A percentile compares a stretch with the other conserved stretches of the same genome.
Conservation (phyloP, 2,113 vertebrate genomes). For the Eublepharis macularius region DNA sequence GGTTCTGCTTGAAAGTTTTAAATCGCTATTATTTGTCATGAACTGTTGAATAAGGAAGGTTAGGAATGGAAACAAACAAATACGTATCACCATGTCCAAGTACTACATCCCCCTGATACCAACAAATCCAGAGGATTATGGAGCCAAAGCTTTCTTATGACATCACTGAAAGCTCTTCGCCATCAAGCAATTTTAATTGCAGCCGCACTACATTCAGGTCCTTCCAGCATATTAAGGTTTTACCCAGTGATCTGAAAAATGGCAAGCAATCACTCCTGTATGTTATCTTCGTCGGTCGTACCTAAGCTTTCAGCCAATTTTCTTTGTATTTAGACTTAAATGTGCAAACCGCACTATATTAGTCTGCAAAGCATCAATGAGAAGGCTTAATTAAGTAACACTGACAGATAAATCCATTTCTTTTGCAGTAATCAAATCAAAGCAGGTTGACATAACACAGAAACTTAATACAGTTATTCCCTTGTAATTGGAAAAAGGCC, state of each 20-base stretch:
- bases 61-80: background rate
- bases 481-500: constrained; percentile 83
- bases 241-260: constrained; percentile 36
- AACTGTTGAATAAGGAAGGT: background rate
- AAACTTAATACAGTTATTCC: constrained; percentile 87
- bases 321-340: constrained; percentile 73
- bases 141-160: background rate
- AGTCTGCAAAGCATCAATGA: constrained; percentile 85
- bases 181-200: background rate
- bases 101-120: background rate
- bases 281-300: constrained; percentile 55
- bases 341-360: constrained; percentile 71
- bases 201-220: background rate
- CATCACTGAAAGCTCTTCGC: constrained; percentile 4
- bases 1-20: background rate
- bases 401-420: constrained; percentile 96
- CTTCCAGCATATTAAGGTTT: constrained; percentile 29
- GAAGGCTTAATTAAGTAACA: constrained; percentile 92
- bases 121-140: background rate
- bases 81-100: background rate
- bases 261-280: constrained; percentile 34
- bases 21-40: background rate
- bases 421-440: constrained; percentile 92
- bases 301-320: constrained; percentile 67
- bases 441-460: constrained; percentile 93